Percentiles rank a stretch among this genome's conserved stretches.
phyloP scores from a whole-genome alignment of 1,140 invertebrate genomes.

The Cydia strobilella region DNA sequence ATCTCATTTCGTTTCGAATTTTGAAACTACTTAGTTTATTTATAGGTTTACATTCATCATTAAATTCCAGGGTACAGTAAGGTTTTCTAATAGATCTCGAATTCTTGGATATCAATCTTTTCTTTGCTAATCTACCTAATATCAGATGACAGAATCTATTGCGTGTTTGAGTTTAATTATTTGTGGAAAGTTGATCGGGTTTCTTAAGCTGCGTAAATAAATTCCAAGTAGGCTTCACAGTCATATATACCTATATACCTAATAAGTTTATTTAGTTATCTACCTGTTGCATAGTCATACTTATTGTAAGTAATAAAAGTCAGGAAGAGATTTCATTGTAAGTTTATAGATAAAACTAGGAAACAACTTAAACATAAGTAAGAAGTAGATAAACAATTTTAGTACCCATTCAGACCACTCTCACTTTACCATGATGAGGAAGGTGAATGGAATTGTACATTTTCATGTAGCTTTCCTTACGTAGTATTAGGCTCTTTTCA shows the following conservation, averaged over 20 bases:
- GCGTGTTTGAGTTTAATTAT: conserved; percentile 13
- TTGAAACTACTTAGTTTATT: conserved; percentile 9
- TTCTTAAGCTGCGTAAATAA: background rate
- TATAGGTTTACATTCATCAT: background rate
- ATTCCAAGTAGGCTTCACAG: background rate
- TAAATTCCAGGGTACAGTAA: background rate
- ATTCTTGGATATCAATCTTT: background rate
- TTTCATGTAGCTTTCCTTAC: too few relatives aligned
- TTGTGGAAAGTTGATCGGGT: conserved; percentile 20
- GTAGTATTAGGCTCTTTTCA: too few relatives aligned
- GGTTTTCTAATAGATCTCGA: background rate
- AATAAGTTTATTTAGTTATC: too few relatives aligned
- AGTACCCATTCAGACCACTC: too few relatives aligned
- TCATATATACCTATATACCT: too few relatives aligned
- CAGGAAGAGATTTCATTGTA: background rate
- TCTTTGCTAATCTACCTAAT: background rate
- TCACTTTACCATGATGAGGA: too few relatives aligned
- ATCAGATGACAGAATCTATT: conserved; percentile 19
- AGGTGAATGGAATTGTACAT: too few relatives aligned
- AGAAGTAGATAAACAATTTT: too few relatives aligned
- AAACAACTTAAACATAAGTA: too few relatives aligned
- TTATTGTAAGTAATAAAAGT: background rate
- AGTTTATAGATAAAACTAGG: background rate
- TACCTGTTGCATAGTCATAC: too few relatives aligned
- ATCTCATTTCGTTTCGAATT: conserved; percentile 18